Evolutionary conservation across 2,888 invertebrate genomes (phyloP), one percentile per base, ranked within the genome.

Genomic region (Phortica okadai): DNA sequence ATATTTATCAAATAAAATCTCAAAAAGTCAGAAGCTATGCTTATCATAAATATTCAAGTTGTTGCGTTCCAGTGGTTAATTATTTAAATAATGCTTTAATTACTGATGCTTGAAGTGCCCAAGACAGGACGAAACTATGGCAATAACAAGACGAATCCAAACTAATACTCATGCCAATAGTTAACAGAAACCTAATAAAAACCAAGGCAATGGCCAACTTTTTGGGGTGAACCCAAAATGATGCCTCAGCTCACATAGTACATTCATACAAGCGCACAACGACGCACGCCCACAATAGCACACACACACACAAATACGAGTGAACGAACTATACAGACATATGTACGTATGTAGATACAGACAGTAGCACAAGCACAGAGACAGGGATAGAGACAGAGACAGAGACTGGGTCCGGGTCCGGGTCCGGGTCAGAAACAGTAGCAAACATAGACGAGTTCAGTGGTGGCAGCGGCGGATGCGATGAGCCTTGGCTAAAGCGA

Each of bases 201-300:
- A 78, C 76, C 74, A 78, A 67, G n/a, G 41, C 41, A 67, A 78
- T 33, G 33, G 76, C 76, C 78, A 74, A 72, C 56, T 74, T 74
- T 76, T 69, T 74, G 74, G 78, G 78, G 74, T 78, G 74, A 78
- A 75, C 75, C 66, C 74, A 78, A 62, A 66, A 76, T 44, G 25
- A 25, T 16, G 33, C 73, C 56, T 54, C 70, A 33, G 41, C 67
- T 16, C 16, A 67, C n/a, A 44, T 44, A 45, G 14, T 6, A 14
- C 50, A 50, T 5, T 6, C 50, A 14, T 6, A 59, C 45, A 73
- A 41, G n/a, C 59, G 58, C 56, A 58, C 59, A 41, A 21, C 21
- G 21, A 21, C 21, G 21, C 59, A 33, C 45, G 25, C 16, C 21
- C 33, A 54, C 45, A 42, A 50, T 25, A 5, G 16, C 41, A n/a